Evolutionary conservation across 2,113 vertebrate species (phyloP), one percentile per base, ranked within the genome.

Genomic region (Narcine bancroftii): DNA sequence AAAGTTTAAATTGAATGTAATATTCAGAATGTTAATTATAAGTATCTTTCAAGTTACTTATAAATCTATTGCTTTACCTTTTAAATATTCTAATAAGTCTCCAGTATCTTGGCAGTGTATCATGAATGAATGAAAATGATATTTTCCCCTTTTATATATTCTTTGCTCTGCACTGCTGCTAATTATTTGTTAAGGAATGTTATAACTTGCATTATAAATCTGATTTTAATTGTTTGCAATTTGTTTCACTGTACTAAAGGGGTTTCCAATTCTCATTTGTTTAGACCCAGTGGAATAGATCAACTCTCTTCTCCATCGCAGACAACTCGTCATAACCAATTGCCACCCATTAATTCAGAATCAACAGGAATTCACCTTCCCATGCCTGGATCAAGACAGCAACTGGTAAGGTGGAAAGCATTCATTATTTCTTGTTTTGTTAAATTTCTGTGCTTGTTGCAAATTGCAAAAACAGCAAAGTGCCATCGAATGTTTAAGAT

Each of bases 301-400:
- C 93, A 2, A 71, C 53, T 94, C 19, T 93, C 95, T n/a, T 95
- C 95, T 93, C 45, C 69, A 0, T 85, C n/a, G 7, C 93, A 92
- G 87, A 87, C 93, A 42, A 56, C 92, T 21, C 19, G 93, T 87
- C 96, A 92, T 93, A 96, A 95, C 92, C 94, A 93, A 60, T 92
- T 97, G 47, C 97, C 96, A 72, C 95, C 96, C 0, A 96, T 97
- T 94, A 94, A 94, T 42, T 92, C 94, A 0, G 96, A 96, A 39
- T 42, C 92, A 66, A 93, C 92, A 50, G 96, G 97, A 72, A 95
- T 94, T 0, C 93, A 72, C 53, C 6, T 93, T 87, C 93, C 94
- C 33, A 56, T 93, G 76, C 94, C 95, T 19, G 94, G 53, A 92
- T 56, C 94, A 29, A 95, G 93, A n/a, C 94, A 94, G 79, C 92